phyloP scores from a whole-genome alignment of 2,113 vertebrate genomes.

The Stomatorhinus ivindoensis region DNA sequence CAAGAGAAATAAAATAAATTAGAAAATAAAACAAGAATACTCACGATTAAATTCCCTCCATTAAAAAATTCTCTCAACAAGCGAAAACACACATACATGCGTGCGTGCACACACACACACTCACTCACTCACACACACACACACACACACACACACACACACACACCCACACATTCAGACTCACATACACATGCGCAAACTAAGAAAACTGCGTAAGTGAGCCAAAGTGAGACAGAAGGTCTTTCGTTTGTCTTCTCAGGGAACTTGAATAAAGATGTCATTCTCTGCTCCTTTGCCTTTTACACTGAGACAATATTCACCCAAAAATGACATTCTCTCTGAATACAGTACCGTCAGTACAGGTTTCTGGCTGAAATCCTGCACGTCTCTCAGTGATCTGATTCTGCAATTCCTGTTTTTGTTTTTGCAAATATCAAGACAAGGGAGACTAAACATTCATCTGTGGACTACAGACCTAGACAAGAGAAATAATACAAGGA shows the following conservation, averaged over 20 bases:
- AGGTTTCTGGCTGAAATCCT: neutral
- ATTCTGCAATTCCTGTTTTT: conserved; percentile 22
- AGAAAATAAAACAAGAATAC: neutral
- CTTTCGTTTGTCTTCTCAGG: neutral
- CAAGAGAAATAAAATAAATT: neutral
- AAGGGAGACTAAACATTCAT: conserved; percentile 25
- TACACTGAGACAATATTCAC: neutral
- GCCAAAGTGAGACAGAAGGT: neutral
- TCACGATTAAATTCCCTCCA: neutral
- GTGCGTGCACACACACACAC: neutral
- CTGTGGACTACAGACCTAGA: conserved; percentile 30
- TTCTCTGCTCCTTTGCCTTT: neutral
- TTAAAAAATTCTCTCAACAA: neutral
- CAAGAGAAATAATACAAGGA: conserved; percentile 54
- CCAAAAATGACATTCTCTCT: neutral
- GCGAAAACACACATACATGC: neutral
- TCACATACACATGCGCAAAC: neutral
- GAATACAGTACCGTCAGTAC: neutral
- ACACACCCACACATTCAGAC: neutral
- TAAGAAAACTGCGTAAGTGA: neutral
- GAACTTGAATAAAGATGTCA: neutral
- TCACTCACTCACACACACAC: neutral
- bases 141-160: neutral
- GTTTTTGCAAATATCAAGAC: conserved; percentile 31
- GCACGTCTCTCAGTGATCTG: conserved; percentile 8